Base-by-base conservation (phyloP, 1,140 invertebrate genomes). In the Drosophila arizonae region DNA sequence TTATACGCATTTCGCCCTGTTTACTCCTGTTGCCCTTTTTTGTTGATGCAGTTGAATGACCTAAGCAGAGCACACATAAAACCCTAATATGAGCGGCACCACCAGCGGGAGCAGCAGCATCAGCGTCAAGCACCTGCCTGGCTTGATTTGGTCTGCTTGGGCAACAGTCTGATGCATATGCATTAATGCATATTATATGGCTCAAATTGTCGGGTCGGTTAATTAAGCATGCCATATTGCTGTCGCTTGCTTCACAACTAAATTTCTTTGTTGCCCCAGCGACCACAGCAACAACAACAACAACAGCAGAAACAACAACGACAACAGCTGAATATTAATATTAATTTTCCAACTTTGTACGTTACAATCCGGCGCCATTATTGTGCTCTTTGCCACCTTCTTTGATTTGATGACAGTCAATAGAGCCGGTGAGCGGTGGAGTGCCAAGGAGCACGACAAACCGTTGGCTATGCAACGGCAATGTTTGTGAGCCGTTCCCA, bases 391-490 rank as follows among this genome's bases (percentile, higher is more conserved):
- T 79, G 77, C 69, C 81, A 85, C 81, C 77, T 81, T 78, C 50
- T 69, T 68, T 85, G 82, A 80, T 86, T 85, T 74, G 77, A 84
- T 84, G 80, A 80, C 21, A 36, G 28, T 62, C 21, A 36, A 45
- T 24, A 13, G 11, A 41, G 45, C 28, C 33, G 24, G 3, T 17
- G 24, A 21, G 13, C 15, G 6, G 39, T 28, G 15, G 9, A 11
- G 39, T 4, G 48, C n/a, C 6, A 55, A 28, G 66, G 21, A 62
- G 36, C 33, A 17, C 52, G 52, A 4, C 36, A 5, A 36, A 50
- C 45, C 60, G 48, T 80, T 76, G 72, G 52, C 70, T 52, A 73
- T 78, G 75, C 82, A 81, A 85, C 81, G 81, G 81, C 77, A 85
- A 58, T 72, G 79, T 85, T 85, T 81, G 73, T 80, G 36, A 11